Conservation (phyloP, 2,113 vertebrate genomes). For the Salvelinus fontinalis region DNA sequence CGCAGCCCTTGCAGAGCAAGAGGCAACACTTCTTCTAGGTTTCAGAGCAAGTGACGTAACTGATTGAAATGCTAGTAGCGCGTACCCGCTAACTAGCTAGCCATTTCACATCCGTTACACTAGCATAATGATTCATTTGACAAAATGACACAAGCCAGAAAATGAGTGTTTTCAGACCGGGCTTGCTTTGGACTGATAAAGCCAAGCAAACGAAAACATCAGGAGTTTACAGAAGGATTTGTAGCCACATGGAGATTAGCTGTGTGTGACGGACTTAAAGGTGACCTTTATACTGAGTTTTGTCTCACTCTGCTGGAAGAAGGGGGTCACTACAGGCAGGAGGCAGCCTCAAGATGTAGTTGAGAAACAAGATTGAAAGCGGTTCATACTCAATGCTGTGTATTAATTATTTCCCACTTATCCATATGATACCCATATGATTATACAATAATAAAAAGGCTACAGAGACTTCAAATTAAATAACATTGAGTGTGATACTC, state of each 20-base stretch:
- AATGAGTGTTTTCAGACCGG: background rate
- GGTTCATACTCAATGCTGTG: background rate
- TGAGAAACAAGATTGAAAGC: background rate
- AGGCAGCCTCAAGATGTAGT: background rate
- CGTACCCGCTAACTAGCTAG: no score
- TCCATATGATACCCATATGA: no score
- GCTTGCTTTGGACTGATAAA: conserved; percentile 5
- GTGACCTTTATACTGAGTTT: conserved; percentile 75
- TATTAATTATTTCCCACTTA: background rate
- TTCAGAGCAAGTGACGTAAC: no score
- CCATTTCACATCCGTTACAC: background rate
- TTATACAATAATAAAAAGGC: no score
- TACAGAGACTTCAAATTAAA: no score
- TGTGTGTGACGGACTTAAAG: conserved; percentile 51
- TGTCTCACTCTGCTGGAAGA: conserved; percentile 42
- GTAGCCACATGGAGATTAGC: conserved; percentile 60
- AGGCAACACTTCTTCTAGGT: no score
- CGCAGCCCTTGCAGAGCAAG: no score
- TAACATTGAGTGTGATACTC: no score
- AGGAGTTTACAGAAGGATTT: conserved; percentile 50
- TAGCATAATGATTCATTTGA: background rate
- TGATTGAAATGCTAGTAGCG: no score
- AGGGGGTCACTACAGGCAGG: conserved; percentile 9
- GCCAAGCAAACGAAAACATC: conserved; percentile 17
- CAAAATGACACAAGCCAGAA: background rate